Base-by-base conservation (phyloP, 2,888 invertebrate species). In the Hyposoter didymator region DNA sequence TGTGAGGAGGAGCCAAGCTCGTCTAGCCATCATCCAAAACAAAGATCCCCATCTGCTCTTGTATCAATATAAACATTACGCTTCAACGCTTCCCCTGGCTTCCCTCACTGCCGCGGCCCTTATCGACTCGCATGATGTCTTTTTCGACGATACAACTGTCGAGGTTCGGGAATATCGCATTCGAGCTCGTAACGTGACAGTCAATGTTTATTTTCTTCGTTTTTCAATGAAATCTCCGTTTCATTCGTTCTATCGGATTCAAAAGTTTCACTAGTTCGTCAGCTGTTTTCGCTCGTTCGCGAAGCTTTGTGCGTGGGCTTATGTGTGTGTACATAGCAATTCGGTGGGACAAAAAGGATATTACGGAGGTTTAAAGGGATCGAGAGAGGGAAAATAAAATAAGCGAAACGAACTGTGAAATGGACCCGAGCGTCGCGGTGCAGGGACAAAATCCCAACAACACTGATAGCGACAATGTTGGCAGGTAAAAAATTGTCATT, bases 401-500 rank as follows among this genome's bases (percentile, higher is more conserved):
- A 32, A 39, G 7, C 17, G n/a, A 17, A 45, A 64, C 59, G 55
- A 67, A 52, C 45, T n/a, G 3, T 19, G 72, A 79, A 52, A 87
- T 87, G 87, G 87, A 87, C 78, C 52, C 84, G 28, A 85, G 55
- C 62, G 83, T 81, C 55, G 76, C 62, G 35, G 80, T 78, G 73
- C 87, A 83, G 52, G 75, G 59, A 22, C 87, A 84, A 66, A 87
- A 86, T 78, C 73, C 79, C n/a, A 84, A 76, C 70, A 84, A 81
- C 28, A 43, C 22, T 22, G 81, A 80, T 45, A 70, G 45, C 7
- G 88, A 88, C 72, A 87, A 88, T 66, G 87, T 87, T 78, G 88
- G 88, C 69, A 88, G 88, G 88, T 88, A 59, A 84, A 70, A 19
- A 39, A 67, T 80, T 14, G 2, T 8, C 4, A 2, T 35, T 35